Conservation (phyloP, 2,797 vertebrate species). For the Lepidocolaptes lacrymiger region DNA sequence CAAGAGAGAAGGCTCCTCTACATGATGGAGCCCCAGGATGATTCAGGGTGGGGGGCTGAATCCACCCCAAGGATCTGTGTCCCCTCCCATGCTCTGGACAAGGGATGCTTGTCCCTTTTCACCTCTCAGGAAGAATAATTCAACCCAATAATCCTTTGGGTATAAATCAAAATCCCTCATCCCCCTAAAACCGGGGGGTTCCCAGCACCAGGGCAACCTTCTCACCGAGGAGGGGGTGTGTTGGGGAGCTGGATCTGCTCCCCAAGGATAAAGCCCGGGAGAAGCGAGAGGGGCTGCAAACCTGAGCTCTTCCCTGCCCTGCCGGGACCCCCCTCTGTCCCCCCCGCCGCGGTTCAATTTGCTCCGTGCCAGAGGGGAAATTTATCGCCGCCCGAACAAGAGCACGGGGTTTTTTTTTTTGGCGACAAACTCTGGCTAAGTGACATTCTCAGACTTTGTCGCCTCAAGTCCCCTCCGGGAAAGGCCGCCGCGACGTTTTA, state of each 20-base stretch:
- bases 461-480: not conserved
- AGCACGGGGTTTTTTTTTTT: not conserved
- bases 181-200: not conserved
- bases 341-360: not conserved
- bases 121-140: rapidly evolving
- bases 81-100: rapidly evolving
- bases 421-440: not conserved
- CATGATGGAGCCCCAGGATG: not conserved
- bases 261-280: not conserved
- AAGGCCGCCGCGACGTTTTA: not conserved
- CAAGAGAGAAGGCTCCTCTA: not conserved
- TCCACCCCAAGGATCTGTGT: not conserved
- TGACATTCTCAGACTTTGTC: not conserved
- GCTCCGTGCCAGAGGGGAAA: not conserved
- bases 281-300: not conserved
- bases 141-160: not conserved
- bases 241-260: not conserved
- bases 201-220: not conserved
- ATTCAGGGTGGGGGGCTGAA: rapidly evolving
- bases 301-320: not conserved
- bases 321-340: too few species aligned
- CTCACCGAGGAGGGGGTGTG: rapidly evolving
- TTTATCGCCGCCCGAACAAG: not conserved
- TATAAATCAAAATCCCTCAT: not conserved
- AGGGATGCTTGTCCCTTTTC: not conserved